These are phyloP conservation scores for Datnioides undecimradiatus DNA, from an alignment of 2,113 vertebrate species.

Conservation along the genomic window DNA sequence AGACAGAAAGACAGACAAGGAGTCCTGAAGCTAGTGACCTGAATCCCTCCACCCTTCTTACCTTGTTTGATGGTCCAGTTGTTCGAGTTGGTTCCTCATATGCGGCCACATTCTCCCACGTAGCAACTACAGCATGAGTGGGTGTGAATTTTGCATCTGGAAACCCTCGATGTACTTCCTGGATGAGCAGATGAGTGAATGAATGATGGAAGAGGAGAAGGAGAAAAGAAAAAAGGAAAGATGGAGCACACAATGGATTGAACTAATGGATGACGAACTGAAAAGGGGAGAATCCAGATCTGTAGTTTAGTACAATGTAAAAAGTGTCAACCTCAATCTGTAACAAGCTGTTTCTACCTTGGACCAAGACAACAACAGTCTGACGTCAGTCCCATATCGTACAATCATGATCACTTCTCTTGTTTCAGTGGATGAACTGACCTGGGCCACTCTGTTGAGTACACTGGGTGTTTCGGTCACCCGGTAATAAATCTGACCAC, in stretches of 20 bases:
- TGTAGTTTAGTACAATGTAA: background rate
- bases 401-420: background rate
- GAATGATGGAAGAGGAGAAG: background rate
- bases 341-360: background rate
- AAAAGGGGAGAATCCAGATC: conserved; percentile 39
- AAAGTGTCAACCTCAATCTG: background rate
- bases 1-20: background rate
- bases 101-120: conserved; percentile 92
- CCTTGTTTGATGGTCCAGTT: conserved; percentile 82
- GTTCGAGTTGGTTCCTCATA: conserved; percentile 86
- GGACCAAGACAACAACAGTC: background rate
- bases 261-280: conserved; percentile 57
- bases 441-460: conserved; percentile 81
- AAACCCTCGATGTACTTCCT: conserved; percentile 88
- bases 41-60: conserved; percentile 58
- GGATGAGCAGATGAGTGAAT: conserved; percentile 53
- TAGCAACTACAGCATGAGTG: conserved; percentile 87
- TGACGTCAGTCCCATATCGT: background rate
- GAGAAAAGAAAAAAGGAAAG: conserved; percentile 1
- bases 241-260: conserved; percentile 35
- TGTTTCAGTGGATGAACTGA: conserved; percentile 20
- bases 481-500: conserved; percentile 90
- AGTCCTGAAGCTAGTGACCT: too few relatives aligned
- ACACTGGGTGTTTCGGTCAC: conserved; percentile 86
- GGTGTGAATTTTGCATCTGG: conserved; percentile 85